phyloP scores from a whole-genome alignment of 2,888 invertebrate species.

The Unio delphinus region DNA sequence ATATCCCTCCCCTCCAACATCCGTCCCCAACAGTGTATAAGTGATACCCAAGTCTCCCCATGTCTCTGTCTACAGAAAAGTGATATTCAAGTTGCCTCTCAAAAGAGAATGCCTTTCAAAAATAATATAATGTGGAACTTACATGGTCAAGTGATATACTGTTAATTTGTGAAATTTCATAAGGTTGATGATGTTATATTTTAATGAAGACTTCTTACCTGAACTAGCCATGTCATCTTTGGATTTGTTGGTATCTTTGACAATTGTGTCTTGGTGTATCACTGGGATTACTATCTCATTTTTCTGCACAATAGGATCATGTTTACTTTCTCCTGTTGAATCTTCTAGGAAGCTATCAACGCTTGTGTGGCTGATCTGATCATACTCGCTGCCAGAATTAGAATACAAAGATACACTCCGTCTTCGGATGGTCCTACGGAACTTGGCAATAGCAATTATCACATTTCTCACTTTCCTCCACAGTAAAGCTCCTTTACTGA shows the following conservation, averaged over 20 bases:
- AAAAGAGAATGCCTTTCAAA: too few species aligned
- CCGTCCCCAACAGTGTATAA: too few species aligned
- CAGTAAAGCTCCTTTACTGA: slow-evolving; percentile 83
- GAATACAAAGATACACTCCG: slow-evolving; percentile 66
- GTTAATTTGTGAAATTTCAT: too few species aligned
- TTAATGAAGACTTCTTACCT: slow-evolving; percentile 29
- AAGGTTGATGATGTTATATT: background rate
- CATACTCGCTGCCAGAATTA: slow-evolving; percentile 68
- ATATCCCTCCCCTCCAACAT: too few species aligned
- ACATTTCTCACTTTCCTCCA: slow-evolving; percentile 96
- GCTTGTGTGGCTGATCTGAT: slow-evolving; percentile 65
- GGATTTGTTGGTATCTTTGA: slow-evolving; percentile 10
- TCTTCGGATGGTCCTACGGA: slow-evolving; percentile 80
- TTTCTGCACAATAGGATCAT: slow-evolving; percentile 26
- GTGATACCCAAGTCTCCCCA: too few species aligned
- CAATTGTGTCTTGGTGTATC: slow-evolving; percentile 1
- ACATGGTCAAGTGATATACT: too few species aligned
- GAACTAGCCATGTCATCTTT: slow-evolving; percentile 39
- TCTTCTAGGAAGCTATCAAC: slow-evolving; percentile 67
- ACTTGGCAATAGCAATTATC: slow-evolving; percentile 90
- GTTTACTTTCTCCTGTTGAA: slow-evolving; percentile 22
- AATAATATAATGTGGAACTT: too few species aligned
- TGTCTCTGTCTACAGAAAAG: too few species aligned
- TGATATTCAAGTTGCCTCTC: too few species aligned
- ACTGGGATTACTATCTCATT: slow-evolving; percentile 1